These are phyloP conservation scores for Platycercus adscitus DNA, from an alignment of 2,113 vertebrate species.

Conservation along the genomic window DNA sequence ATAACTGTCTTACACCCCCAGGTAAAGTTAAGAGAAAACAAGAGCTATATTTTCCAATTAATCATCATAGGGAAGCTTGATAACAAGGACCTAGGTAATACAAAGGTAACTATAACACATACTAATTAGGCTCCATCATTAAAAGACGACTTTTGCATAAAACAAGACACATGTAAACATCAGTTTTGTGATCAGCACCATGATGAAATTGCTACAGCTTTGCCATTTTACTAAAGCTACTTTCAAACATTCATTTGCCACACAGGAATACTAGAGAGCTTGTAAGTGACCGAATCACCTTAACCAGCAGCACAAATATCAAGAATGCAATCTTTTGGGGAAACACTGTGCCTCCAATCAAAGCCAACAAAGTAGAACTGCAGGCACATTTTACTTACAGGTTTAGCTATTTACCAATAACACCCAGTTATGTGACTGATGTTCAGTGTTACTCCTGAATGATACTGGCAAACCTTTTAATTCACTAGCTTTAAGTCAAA, in stretches of 20 bases:
- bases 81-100: background rate
- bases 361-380: conserved; percentile 20
- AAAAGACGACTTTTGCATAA: background rate
- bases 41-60: background rate
- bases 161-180: background rate
- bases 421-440: background rate
- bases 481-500: background rate
- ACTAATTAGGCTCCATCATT: background rate
- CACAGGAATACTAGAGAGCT: background rate
- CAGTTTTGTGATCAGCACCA: background rate
- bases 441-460: background rate
- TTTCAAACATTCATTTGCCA: background rate
- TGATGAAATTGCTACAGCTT: background rate
- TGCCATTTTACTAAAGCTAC: background rate
- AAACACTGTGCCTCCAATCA: background rate
- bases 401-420: conserved; percentile 11
- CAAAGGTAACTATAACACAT: background rate
- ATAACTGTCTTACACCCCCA: background rate
- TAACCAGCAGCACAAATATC: background rate
- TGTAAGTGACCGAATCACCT: background rate
- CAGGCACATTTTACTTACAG: background rate
- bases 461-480: background rate
- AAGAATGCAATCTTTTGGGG: background rate
- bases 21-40: background rate
- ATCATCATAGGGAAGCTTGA: background rate